These are phyloP conservation scores for Botia kubotai DNA, from an alignment of 2,797 vertebrate genomes.

Conservation along the genomic window DNA sequence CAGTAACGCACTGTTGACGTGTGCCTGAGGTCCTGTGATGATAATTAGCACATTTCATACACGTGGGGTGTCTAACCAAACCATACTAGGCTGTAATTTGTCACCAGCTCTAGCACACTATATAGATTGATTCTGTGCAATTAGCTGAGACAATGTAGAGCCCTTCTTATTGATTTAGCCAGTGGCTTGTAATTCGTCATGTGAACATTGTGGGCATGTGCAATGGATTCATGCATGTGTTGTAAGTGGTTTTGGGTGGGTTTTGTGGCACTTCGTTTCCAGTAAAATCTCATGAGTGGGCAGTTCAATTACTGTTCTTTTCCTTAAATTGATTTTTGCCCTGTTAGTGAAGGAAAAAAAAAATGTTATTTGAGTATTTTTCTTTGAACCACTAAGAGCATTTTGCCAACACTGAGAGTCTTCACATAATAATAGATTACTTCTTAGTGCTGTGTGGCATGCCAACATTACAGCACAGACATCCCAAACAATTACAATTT, in stretches of 20 bases:
- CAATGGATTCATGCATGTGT: slow-evolving; percentile 28
- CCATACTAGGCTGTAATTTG: slow-evolving; percentile 68
- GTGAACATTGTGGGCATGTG: slow-evolving; percentile 9
- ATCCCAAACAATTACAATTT: not conserved
- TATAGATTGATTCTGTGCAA: slow-evolving; percentile 56
- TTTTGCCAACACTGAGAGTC: not conserved
- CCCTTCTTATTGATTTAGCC: slow-evolving; percentile 25
- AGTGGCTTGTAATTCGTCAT: slow-evolving; percentile 39
- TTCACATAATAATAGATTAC: not conserved
- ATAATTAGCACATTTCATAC: slow-evolving; percentile 71
- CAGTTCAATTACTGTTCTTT: slow-evolving; percentile 16
- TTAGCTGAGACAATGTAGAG: slow-evolving; percentile 60
- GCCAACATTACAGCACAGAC: not conserved
- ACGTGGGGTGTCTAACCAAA: slow-evolving; percentile 67
- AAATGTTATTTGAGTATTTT: not conserved
- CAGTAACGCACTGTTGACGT: slow-evolving; percentile 35
- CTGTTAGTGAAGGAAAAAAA: slow-evolving; percentile 7
- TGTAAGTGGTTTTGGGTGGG: slow-evolving; percentile 24
- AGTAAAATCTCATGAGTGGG: slow-evolving; percentile 42
- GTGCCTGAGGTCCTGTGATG: slow-evolving; percentile 58
- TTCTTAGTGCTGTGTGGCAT: not conserved
- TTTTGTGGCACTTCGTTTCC: slow-evolving; percentile 20
- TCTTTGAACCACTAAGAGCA: not conserved
- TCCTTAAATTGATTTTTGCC: slow-evolving; percentile 30
- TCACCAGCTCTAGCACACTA: slow-evolving; percentile 66